Conservation (phyloP, 2,113 vertebrate species). For the Tetrax tetrax region DNA sequence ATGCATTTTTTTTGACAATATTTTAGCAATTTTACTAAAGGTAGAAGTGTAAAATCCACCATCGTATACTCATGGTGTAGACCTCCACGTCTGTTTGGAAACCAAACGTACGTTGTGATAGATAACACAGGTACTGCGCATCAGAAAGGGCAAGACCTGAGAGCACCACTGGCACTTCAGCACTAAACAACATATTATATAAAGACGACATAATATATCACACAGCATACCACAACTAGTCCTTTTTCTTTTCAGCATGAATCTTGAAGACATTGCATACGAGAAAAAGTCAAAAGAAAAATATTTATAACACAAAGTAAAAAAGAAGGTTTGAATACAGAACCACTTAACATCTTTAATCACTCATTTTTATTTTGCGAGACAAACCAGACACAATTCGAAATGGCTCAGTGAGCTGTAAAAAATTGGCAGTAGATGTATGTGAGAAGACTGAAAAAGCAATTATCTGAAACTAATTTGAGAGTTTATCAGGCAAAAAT, state of each 20-base stretch:
- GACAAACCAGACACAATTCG: conserved; percentile 59
- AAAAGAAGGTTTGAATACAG: neutral
- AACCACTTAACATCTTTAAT: conserved; percentile 32
- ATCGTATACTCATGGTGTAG: neutral
- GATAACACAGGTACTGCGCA: neutral
- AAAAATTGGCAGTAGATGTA: conserved; percentile 61
- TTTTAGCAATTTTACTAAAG: neutral
- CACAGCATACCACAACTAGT: neutral
- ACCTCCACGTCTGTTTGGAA: neutral
- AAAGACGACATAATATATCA: neutral
- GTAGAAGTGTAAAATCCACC: neutral
- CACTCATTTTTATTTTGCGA: conserved; percentile 41
- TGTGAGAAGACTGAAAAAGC: conserved; percentile 45
- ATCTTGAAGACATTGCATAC: neutral
- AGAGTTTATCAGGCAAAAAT: conserved; percentile 67
- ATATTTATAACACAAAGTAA: neutral
- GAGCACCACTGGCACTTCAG: neutral
- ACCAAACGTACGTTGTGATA: rapidly evolving
- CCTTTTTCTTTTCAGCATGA: neutral
- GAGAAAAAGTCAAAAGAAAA: neutral
- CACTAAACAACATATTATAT: neutral
- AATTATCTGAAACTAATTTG: conserved; percentile 70
- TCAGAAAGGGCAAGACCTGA: neutral
- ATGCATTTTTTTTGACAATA: neutral
- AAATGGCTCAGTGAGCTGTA: conserved; percentile 54